Evolutionary conservation across 2,113 vertebrate species (phyloP), one percentile per base, ranked within the genome.

Genomic region (Mormyrus iriodes): DNA sequence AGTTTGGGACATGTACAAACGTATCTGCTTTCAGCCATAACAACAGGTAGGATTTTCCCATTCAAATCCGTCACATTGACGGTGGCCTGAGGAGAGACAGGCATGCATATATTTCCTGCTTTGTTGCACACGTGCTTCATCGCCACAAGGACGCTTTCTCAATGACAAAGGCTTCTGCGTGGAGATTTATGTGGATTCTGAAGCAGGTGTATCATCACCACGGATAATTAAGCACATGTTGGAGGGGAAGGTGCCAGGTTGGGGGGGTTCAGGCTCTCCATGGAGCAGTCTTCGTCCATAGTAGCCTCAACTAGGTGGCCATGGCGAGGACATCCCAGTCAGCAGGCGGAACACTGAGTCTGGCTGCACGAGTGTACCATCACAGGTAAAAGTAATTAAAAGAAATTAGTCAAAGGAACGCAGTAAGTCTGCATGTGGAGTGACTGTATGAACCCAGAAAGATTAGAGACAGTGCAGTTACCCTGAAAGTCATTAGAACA

Each of bases 91-190:
- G 84, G 15, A n/a, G 85, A 53, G 27, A 44, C 48, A 52, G 85
- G 27, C n/a, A 31, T 86, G 85, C 1, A 7, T 31, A 53, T 83
- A 13, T 83, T 83, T 46, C 44, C 35, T 48, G 9, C 39, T n/a
- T 84, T 13, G 35, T 17, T 51, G 13, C 31, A 27, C 31, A 79
- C 89, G 89, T 83, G 6, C 48, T 3, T 88, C 90, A 91, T 93
- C 93, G 92, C 92, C 91, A 93, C 93, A 93, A 94, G 93, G 92
- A 89, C 93, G 89, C 89, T 92, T 92, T 92, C 92, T 93, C 93
- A 93, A 90, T 92, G 92, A 92, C 86, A 92, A 88, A 90, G 90
- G 84, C 92, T 90, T 53, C 83, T 27, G 9, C 87, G 46, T 46
- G 24, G 90, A 88, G 93, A 95, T 94, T 93, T 92, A 95, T 92